These are phyloP conservation scores for Capromys pilorides DNA, from an alignment of 2,797 vertebrate species.

Conservation along the genomic window DNA sequence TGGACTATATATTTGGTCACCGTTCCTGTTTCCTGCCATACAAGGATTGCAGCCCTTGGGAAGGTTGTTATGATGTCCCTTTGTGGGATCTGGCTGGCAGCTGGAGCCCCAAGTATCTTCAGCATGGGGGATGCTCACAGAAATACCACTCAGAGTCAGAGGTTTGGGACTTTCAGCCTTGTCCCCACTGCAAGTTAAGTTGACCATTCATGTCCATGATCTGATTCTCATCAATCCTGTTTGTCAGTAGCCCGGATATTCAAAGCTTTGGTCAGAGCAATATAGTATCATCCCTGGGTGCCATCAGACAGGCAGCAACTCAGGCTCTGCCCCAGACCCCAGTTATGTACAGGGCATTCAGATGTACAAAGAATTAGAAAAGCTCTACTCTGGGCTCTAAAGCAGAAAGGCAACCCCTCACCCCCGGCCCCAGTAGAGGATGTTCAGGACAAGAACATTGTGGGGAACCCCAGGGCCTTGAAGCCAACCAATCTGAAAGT, in stretches of 20 bases:
- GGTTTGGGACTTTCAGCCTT: background rate
- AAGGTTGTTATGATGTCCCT: background rate
- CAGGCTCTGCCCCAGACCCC: background rate
- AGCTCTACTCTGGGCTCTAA: background rate
- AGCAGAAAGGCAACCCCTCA: background rate
- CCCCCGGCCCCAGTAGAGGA: background rate
- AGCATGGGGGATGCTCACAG: background rate
- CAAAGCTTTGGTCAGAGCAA: background rate
- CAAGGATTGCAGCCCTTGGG: background rate
- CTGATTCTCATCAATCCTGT: background rate
- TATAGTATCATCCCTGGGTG: background rate
- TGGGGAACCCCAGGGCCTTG: too few relatives aligned
- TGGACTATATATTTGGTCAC: background rate
- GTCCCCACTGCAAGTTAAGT: background rate
- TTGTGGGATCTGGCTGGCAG: background rate
- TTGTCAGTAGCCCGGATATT: background rate
- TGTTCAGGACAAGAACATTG: background rate
- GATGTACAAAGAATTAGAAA: background rate
- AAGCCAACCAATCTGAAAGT: background rate
- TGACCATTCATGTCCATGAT: background rate
- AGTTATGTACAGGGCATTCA: background rate
- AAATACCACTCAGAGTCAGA: background rate
- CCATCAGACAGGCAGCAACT: background rate
- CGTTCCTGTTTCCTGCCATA: background rate
- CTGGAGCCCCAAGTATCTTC: background rate